Base-by-base conservation (phyloP, 2,113 vertebrate genomes). In the Fulica atra region DNA sequence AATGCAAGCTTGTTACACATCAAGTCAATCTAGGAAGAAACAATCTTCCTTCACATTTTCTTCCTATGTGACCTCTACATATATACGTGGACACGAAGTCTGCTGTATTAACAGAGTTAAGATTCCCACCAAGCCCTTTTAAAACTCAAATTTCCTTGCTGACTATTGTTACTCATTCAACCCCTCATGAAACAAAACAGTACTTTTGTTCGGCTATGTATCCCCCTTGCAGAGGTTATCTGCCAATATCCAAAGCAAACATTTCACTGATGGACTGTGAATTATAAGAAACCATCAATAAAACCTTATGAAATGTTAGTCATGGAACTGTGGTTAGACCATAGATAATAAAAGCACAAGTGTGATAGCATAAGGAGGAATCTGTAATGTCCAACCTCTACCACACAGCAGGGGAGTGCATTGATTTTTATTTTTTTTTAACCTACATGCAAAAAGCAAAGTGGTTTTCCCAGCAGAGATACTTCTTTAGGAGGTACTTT, bases 221-320 rank as follows among this genome's bases (percentile, higher is more conserved):
- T 26, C 29, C 54, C 26, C 60, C 56, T 31, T 63, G 48, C 80
- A 65, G 7, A 77, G 33, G 60, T 90, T 65, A 73, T 56, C 60
- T 94, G 65, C 35, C 82, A 68, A 9, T 86, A 88, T 51, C 20
- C 72, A 90, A 92, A 88, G 26, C 33, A 96, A 71, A 84, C 5
- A 25, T 84, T 86, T 90, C 68, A 92, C 33, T 59, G 82, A 81
- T 56, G 42, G 53, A 29, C 60, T 92, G 59, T 77, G 85, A 93
- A 68, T 66, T 88, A 31, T n/a, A 88, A 83, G 95, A 94, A 64
- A 3, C 4, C 36, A 60, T 40, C 42, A 81, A 28, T 57, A 80
- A 93, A 88, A 88, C 26, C 42, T 83, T 81, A 68, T 13, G 72
- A 83, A 80, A 90, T 89, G 28, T 63, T 44, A n/a, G 40, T 29